Evolutionary conservation across 2,113 vertebrate genomes (phyloP), one percentile per base, ranked within the genome.

Genomic region (Colistium nudipinnis): DNA sequence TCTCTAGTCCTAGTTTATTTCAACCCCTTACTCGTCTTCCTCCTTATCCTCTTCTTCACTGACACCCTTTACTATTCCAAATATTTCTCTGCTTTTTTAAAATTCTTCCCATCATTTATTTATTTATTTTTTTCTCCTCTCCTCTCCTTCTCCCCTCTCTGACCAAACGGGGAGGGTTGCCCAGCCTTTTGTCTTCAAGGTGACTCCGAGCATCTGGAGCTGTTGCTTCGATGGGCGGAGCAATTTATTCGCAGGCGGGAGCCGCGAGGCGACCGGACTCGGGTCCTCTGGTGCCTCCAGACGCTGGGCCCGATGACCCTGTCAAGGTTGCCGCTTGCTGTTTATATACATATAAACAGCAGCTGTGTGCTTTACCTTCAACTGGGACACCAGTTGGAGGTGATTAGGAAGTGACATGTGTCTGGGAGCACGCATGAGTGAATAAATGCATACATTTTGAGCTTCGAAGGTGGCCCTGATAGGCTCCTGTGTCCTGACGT

Each of bases 151-250:
- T 24, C 39, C 17, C 65, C 27, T n/a, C 25, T 55, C 71, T 78
- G 82, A 61, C 74, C 72, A 61, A 48, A 66, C 51, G 56, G 47
- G 39, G 60, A 68, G 59, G 62, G 45, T 65, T 44, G 48, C 22
- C 49, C 51, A 66, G 80, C 43, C 70, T 77, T 80, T 88, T 80
- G 82, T 88, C 81, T n/a, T 90, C 88, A 90, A 91, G 90, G 90
- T 91, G 88, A 89, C 86, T 78, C 62, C 1, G 82, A 89, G 86
- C 87, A 88, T 88, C 84, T 91, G 90, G 82, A 88, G 82, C 62
- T 25, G 72, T 25, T 74, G 75, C 81, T 4, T 19, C n/a, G 57
- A 74, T 53, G 74, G 17, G 69, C 56, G 75, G 86, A 66, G 74
- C 62, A 86, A 90, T 88, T 79, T 87, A 86, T 80, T 86, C 41